Evolutionary conservation across 2,888 invertebrate genomes (phyloP).

Genomic region (Lasioglossum figueresi): DNA sequence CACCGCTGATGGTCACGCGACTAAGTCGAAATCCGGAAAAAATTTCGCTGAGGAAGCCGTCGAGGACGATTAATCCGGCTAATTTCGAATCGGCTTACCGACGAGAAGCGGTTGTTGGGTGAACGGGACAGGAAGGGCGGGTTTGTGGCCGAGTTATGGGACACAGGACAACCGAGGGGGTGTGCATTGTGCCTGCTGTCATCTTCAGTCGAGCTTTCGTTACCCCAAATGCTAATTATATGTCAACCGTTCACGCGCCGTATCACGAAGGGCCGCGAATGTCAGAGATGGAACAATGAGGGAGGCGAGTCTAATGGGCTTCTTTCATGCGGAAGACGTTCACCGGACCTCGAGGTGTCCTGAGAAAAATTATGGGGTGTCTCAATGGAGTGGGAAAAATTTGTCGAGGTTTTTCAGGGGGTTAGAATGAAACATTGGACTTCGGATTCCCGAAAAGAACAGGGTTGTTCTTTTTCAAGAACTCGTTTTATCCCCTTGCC

Average conservation of each 20-base stretch:
- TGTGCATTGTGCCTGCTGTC: slow-evolving; percentile 81
- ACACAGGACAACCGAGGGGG: slow-evolving; percentile 71
- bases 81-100: slow-evolving; percentile 78
- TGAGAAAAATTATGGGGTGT: slow-evolving; percentile 24
- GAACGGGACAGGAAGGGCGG: slow-evolving; percentile 64
- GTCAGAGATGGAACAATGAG: slow-evolving; percentile 75
- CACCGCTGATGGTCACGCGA: neutral
- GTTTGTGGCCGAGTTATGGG: slow-evolving; percentile 76
- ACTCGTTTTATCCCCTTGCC: no score
- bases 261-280: slow-evolving; percentile 68
- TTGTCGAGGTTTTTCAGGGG: neutral
- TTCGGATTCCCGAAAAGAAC: neutral
- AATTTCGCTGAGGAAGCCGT: slow-evolving; percentile 26
- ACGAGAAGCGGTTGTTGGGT: slow-evolving; percentile 41
- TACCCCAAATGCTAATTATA: slow-evolving; percentile 83
- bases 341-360: slow-evolving; percentile 37
- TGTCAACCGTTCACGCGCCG: slow-evolving; percentile 76
- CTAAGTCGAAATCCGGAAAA: neutral
- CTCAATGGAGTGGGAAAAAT: neutral
- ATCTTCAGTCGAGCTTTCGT: slow-evolving; percentile 81
- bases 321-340: slow-evolving; percentile 52
- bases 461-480: no score
- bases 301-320: slow-evolving; percentile 56
- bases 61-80: slow-evolving; percentile 58
- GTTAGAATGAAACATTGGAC: neutral